These are phyloP conservation scores for Adineta ricciae DNA, from an alignment of 2,888 invertebrate species.

Conservation along the genomic window DNA sequence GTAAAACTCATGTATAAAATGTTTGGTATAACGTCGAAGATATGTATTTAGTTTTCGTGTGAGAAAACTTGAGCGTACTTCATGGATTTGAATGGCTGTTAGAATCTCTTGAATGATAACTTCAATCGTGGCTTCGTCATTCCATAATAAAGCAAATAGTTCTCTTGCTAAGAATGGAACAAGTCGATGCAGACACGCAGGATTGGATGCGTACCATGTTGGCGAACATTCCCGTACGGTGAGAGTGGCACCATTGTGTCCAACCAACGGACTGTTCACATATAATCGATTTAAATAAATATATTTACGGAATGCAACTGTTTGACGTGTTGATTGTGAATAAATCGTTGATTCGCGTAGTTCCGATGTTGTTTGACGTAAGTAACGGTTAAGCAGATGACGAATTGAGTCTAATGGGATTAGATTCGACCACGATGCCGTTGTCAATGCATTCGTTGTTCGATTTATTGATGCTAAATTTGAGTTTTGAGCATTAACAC, in stretches of 20 bases:
- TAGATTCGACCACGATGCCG: not conserved
- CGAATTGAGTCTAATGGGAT: not conserved
- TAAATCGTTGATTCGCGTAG: not conserved
- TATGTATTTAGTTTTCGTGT: not conserved
- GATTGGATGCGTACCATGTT: conserved; percentile 54
- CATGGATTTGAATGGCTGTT: not conserved
- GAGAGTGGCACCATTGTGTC: not conserved
- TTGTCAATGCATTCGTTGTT: no score
- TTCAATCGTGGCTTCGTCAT: conserved; percentile 40
- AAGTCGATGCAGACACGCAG: conserved; percentile 68
- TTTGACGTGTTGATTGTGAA: not conserved
- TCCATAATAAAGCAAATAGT: conserved; percentile 61
- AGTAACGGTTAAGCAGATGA: not conserved
- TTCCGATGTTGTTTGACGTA: conserved; percentile 14
- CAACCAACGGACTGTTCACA: not conserved
- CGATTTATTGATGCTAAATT: not conserved
- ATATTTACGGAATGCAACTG: conserved; percentile 18
- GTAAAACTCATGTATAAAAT: conserved; percentile 78
- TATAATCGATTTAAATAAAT: not conserved
- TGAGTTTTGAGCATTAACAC: not conserved
- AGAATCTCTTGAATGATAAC: not conserved
- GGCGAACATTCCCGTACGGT: conserved; percentile 39
- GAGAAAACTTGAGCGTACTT: not conserved
- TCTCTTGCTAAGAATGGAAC: conserved; percentile 75
- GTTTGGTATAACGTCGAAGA: conserved; percentile 58